Evolutionary conservation across 2,113 vertebrate genomes (phyloP).

Genomic region (Anguilla rostrata): DNA sequence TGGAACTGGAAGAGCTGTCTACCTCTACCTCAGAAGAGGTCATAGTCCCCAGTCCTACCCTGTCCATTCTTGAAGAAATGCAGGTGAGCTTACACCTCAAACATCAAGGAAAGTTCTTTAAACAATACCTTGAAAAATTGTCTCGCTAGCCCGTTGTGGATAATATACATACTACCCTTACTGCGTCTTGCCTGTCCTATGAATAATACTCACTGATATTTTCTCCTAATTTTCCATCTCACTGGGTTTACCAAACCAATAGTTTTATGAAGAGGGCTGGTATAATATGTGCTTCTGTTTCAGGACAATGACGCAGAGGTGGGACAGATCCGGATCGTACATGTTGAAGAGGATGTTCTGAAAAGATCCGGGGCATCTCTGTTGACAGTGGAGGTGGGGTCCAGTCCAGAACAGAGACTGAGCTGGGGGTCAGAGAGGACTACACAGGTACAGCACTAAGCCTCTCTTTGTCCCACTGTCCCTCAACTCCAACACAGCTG

Average conservation of each 20-base stretch:
- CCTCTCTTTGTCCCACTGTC: not conserved
- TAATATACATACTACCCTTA: not conserved
- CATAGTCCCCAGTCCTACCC: not conserved
- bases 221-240: too few relatives aligned
- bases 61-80: not conserved
- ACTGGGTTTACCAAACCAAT: too few relatives aligned
- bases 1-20: slow-evolving; percentile 6
- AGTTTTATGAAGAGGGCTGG: not conserved
- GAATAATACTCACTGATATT: not conserved
- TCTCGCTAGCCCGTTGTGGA: not conserved
- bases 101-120: not conserved
- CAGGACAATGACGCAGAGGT: slow-evolving; percentile 41
- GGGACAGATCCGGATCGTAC: slow-evolving; percentile 56
- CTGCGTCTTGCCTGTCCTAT: not conserved
- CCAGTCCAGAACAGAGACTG: slow-evolving; percentile 51
- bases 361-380: slow-evolving; percentile 52
- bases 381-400: slow-evolving; percentile 43
- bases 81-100: slow-evolving; percentile 5
- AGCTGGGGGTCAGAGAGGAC: slow-evolving; percentile 18
- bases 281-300: not conserved
- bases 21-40: not conserved
- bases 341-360: slow-evolving; percentile 52
- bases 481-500: not conserved
- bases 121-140: not conserved
- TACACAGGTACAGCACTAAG: not conserved